A percentile compares a stretch with the other conserved stretches of the same genome.
These are phyloP conservation scores for Eptatretus burgeri DNA, from an alignment of 2,113 vertebrate species.

Conservation along the genomic window DNA sequence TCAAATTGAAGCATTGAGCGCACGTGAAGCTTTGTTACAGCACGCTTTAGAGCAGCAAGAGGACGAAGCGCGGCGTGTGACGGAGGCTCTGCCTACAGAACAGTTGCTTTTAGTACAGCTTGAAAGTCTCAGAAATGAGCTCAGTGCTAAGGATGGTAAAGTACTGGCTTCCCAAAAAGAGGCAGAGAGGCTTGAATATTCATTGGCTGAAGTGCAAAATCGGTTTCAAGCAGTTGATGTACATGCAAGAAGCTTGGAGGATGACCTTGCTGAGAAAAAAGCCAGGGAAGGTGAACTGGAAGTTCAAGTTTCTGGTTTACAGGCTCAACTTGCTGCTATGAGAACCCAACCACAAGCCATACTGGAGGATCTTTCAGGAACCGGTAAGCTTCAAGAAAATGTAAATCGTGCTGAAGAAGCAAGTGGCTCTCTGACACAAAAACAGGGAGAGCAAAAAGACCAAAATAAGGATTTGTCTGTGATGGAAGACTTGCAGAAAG, in stretches of 20 bases:
- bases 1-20: neutral
- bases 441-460: too few relatives aligned
- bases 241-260: slow-evolving; percentile 20
- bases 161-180: slow-evolving; percentile 34
- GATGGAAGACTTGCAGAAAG: too few relatives aligned
- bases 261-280: slow-evolving; percentile 28
- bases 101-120: slow-evolving; percentile 37
- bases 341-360: too few relatives aligned
- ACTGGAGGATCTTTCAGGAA: too few relatives aligned
- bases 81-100: neutral
- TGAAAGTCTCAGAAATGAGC: slow-evolving; percentile 26
- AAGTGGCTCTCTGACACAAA: too few relatives aligned
- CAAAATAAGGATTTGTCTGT: too few relatives aligned
- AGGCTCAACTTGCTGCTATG: too few relatives aligned
- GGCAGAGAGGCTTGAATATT: slow-evolving; percentile 21
- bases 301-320: slow-evolving; percentile 10
- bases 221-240: slow-evolving; percentile 14
- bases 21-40: neutral
- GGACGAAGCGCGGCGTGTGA: slow-evolving; percentile 15
- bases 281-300: slow-evolving; percentile 18
- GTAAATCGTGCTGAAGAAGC: neutral
- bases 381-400: slow-evolving; percentile 16
- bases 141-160: slow-evolving; percentile 33
- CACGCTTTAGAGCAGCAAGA: slow-evolving; percentile 11
- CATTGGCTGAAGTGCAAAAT: slow-evolving; percentile 19